phyloP scores from a whole-genome alignment of 2,113 vertebrate genomes.

The Planiliza haematocheilus region DNA sequence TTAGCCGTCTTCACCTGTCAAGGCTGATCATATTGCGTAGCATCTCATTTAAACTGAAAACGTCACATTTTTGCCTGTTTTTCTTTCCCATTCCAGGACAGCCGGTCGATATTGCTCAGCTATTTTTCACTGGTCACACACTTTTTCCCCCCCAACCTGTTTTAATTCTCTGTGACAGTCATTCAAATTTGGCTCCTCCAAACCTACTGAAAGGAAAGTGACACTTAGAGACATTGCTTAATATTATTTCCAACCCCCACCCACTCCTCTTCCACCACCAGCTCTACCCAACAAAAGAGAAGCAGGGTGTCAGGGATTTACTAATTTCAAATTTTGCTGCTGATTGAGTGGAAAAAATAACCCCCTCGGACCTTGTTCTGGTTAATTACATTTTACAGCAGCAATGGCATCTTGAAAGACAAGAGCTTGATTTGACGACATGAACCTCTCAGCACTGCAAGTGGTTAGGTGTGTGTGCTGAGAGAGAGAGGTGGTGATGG shows the following conservation, averaged over 20 bases:
- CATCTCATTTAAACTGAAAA: constrained; percentile 77
- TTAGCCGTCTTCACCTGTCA: constrained; percentile 74
- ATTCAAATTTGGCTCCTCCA: constrained; percentile 75
- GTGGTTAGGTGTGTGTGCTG: constrained; percentile 26
- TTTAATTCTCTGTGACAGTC: constrained; percentile 78
- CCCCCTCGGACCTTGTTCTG: constrained; percentile 80
- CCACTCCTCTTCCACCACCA: neutral
- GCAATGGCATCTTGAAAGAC: constrained; percentile 80
- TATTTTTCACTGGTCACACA: constrained; percentile 30
- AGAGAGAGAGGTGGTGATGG: neutral
- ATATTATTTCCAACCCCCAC: constrained; percentile 59
- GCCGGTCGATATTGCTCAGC: constrained; percentile 54
- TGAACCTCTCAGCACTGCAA: constrained; percentile 52
- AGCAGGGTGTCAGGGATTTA: constrained; percentile 75
- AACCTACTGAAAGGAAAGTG: constrained; percentile 65
- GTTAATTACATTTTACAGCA: constrained; percentile 85
- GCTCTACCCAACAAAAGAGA: constrained; percentile 66
- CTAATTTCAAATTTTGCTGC: constrained; percentile 82
- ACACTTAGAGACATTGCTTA: constrained; percentile 69
- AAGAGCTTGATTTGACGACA: constrained; percentile 75
- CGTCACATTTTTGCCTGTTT: constrained; percentile 58
- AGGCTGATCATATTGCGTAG: constrained; percentile 65
- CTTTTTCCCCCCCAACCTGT: constrained; percentile 7
- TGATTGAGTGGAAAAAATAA: constrained; percentile 80
- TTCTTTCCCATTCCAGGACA: constrained; percentile 50